A percentile compares a stretch with the other conserved stretches of the same genome.
Conservation (phyloP, 37 sponge, comb jelly and placozoan species). For the Cliona cf. orientalis region DNA sequence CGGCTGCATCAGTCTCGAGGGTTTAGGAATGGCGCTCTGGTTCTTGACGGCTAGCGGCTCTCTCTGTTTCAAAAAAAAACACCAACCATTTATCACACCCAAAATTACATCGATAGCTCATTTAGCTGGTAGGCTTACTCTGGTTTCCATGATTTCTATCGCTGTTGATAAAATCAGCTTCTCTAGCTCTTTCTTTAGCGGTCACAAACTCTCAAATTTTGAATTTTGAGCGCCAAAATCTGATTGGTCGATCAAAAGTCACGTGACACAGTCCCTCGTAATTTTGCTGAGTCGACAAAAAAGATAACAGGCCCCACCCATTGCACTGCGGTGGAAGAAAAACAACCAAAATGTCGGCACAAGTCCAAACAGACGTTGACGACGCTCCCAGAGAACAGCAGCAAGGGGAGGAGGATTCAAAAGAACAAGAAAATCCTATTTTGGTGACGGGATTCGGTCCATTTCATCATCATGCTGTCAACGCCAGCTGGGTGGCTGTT, state of each 20-base stretch:
- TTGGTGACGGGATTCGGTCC: constrained; percentile 81
- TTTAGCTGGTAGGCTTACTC: too few species aligned
- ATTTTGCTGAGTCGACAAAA: too few species aligned
- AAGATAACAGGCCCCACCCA: not conserved
- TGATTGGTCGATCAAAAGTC: too few species aligned
- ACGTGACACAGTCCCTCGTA: too few species aligned
- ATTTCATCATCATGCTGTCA: constrained; percentile 53
- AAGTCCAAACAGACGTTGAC: not conserved
- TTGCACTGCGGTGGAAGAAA: not conserved
- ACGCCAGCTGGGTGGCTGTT: constrained; percentile 82
- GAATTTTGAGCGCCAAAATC: too few species aligned
- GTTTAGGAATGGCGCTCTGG: not conserved
- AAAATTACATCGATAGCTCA: too few species aligned
- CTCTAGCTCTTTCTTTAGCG: too few species aligned
- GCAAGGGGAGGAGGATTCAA: not conserved
- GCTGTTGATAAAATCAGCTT: too few species aligned
- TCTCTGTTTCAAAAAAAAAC: constrained; percentile 3
- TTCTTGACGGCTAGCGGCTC: not conserved
- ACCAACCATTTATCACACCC: too few species aligned
- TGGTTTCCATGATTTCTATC: too few species aligned
- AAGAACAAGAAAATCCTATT: constrained; percentile 6
- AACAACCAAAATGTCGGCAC: not conserved
- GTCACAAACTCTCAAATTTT: too few species aligned
- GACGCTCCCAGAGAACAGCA: not conserved
- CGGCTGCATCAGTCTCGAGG: not conserved